These are phyloP conservation scores for Antennarius striatus DNA, from an alignment of 2,113 vertebrate species.

Conservation along the genomic window DNA sequence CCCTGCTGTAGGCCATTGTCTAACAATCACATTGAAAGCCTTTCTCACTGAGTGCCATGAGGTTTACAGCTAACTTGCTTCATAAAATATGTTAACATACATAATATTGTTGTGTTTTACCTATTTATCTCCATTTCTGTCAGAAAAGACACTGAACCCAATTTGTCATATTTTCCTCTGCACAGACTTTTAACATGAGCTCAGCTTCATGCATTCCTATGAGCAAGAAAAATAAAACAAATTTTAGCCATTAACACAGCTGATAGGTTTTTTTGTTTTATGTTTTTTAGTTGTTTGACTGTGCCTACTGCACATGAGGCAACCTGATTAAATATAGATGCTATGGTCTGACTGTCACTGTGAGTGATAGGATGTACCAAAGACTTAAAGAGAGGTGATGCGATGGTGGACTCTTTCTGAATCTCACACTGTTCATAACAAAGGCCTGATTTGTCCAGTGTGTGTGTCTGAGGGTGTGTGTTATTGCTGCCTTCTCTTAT, in stretches of 20 bases:
- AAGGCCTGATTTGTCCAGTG: slow-evolving; percentile 56
- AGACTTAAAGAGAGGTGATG: slow-evolving; percentile 45
- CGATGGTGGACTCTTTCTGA: slow-evolving; percentile 32
- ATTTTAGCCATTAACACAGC: not conserved
- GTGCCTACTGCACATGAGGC: not conserved
- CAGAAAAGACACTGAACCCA: no score
- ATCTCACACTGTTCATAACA: slow-evolving; percentile 45
- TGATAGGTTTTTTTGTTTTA: slow-evolving; percentile 2
- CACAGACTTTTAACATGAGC: not conserved
- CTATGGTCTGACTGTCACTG: slow-evolving; percentile 18
- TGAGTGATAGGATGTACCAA: slow-evolving; percentile 39
- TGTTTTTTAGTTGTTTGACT: not conserved
- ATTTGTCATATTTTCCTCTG: slow-evolving; percentile 13
- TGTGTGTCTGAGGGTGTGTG: slow-evolving; percentile 19
- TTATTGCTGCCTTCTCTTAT: slow-evolving; percentile 49
- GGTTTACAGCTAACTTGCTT: not conserved
- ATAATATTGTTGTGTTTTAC: no score
- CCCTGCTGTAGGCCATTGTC: no score
- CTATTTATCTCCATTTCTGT: no score
- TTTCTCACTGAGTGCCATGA: no score
- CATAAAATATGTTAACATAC: not conserved
- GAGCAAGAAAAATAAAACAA: not conserved
- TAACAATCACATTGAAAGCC: no score
- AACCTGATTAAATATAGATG: slow-evolving; percentile 22
- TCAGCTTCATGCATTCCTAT: not conserved